phyloP scores from a whole-genome alignment of 2,888 invertebrate genomes.

The Acanthococcus lagerstroemiae region DNA sequence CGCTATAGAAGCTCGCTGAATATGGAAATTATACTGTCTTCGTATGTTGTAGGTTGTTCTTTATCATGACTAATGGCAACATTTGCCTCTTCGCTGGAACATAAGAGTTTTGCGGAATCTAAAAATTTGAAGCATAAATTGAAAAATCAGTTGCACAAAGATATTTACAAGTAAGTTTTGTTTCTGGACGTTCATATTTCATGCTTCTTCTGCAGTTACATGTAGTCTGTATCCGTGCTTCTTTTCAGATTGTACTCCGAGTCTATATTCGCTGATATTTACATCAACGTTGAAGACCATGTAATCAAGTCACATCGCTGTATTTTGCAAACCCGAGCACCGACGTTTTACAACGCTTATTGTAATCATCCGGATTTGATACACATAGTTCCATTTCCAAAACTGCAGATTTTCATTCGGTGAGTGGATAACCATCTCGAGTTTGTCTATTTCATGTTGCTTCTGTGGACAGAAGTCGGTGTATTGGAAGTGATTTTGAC shows the following conservation, averaged over 20 bases:
- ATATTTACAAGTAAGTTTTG: constrained; percentile 15
- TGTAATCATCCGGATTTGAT: constrained; percentile 22
- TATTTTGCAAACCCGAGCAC: constrained; percentile 24
- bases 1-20: too few relatives aligned
- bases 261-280: constrained; percentile 20
- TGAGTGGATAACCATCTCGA: not conserved
- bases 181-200: not conserved
- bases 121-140: constrained; percentile 14
- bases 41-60: constrained; percentile 1
- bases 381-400: constrained; percentile 9
- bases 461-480: not conserved
- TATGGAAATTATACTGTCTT: too few relatives aligned
- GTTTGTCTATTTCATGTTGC: not conserved
- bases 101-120: constrained; percentile 12
- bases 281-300: constrained; percentile 19
- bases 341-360: constrained; percentile 20
- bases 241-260: constrained; percentile 19
- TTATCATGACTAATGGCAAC: constrained; percentile 29
- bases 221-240: not conserved
- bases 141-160: constrained; percentile 14
- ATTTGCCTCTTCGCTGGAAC: constrained; percentile 20
- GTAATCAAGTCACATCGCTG: constrained; percentile 22
- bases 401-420: constrained; percentile 18
- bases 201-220: not conserved
- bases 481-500: too few relatives aligned